Conservation (phyloP, 1,140 invertebrate genomes). For the Micrasema longulum region DNA sequence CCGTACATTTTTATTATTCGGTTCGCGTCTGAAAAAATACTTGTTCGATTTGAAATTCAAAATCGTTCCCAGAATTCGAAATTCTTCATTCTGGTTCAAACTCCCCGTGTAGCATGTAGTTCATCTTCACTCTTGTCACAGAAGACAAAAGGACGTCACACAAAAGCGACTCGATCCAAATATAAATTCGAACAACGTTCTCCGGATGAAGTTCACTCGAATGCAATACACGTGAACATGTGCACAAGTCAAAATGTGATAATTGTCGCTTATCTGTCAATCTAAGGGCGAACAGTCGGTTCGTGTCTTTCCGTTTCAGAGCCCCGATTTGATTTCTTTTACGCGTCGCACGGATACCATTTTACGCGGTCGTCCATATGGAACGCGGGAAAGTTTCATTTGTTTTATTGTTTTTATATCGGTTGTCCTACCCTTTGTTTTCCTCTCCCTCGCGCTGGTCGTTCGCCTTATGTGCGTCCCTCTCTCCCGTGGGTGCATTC, state of each 20-base stretch:
- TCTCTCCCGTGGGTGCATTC: conserved; percentile 31
- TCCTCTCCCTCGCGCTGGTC: conserved; percentile 13
- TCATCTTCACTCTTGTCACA: conserved; percentile 29
- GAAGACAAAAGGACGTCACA: conserved; percentile 12
- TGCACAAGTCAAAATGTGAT: too few relatives aligned
- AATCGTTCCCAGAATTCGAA: conserved; percentile 18
- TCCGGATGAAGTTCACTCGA: too few relatives aligned
- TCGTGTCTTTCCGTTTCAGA: conserved; percentile 4
- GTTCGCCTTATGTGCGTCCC: neutral
- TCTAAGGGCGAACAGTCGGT: neutral
- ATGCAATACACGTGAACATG: too few relatives aligned
- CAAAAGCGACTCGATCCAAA: conserved; percentile 29
- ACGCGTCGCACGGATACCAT: neutral
- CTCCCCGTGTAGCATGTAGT: conserved; percentile 5
- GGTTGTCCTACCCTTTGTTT: conserved; percentile 6
- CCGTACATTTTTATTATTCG: neutral
- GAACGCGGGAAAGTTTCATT: conserved; percentile 41
- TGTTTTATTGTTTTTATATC: conserved; percentile 43
- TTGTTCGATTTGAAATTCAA: conserved; percentile 14
- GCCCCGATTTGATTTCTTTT: too few relatives aligned
- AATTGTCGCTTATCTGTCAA: too few relatives aligned
- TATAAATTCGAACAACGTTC: conserved; percentile 18
- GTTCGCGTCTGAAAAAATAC: neutral
- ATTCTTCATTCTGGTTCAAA: conserved; percentile 26
- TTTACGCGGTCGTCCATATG: conserved; percentile 26